Evolutionary conservation across 2,797 vertebrate species (phyloP).

Genomic region (Enteromius treurensis): DNA sequence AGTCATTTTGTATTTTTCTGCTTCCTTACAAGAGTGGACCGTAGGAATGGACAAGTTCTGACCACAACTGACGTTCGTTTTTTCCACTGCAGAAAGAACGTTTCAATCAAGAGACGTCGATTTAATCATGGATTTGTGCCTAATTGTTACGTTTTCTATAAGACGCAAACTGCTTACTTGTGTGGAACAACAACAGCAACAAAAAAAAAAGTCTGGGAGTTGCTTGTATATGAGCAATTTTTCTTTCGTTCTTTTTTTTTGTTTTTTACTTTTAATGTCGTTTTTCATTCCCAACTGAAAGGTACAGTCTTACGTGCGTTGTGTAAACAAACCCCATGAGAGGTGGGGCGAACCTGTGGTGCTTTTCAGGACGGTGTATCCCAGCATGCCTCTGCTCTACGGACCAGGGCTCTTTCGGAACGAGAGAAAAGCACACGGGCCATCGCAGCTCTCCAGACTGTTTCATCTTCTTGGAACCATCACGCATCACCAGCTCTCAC

Average conservation of each 20-base stretch:
- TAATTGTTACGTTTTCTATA: constrained; percentile 86
- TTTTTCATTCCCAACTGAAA: constrained; percentile 85
- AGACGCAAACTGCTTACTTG: constrained; percentile 84
- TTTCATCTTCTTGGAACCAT: constrained; percentile 34
- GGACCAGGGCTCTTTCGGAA: constrained; percentile 50
- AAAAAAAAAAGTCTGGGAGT: constrained; percentile 72
- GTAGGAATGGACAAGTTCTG: constrained; percentile 73
- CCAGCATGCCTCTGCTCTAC: constrained; percentile 45
- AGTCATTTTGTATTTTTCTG: constrained; percentile 66
- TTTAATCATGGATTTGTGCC: constrained; percentile 85
- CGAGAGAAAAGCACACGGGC: constrained; percentile 39
- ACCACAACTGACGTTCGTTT: constrained; percentile 72
- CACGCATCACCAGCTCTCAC: constrained; percentile 24
- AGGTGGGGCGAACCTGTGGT: constrained; percentile 61
- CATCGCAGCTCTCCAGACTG: constrained; percentile 34
- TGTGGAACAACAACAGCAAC: constrained; percentile 73
- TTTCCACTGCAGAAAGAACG: constrained; percentile 47
- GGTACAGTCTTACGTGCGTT: constrained; percentile 87
- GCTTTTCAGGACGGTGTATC: constrained; percentile 64
- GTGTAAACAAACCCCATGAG: constrained; percentile 78
- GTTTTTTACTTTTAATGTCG: constrained; percentile 73
- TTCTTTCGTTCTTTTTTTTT: constrained; percentile 70
- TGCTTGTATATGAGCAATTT: constrained; percentile 85
- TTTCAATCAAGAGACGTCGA: constrained; percentile 67
- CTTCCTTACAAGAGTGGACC: constrained; percentile 76